phyloP scores from a whole-genome alignment of 1,140 invertebrate species.

The Cydia amplana region DNA sequence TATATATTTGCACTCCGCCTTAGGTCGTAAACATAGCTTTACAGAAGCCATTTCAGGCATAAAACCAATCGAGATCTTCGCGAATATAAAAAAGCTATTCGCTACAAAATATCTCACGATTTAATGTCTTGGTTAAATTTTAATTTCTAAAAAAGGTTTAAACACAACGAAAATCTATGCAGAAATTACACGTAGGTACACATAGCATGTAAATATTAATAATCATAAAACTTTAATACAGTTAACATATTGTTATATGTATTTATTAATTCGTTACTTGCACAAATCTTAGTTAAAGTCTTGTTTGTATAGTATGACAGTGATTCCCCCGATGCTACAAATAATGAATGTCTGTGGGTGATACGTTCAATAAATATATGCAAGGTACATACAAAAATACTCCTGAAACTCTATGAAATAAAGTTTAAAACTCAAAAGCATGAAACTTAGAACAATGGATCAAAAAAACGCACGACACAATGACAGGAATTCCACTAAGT shows the following conservation, averaged over 20 bases:
- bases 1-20: constrained; percentile 45
- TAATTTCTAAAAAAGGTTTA: constrained; percentile 1
- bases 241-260: too few relatives aligned
- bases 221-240: too few relatives aligned
- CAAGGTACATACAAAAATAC: neutral
- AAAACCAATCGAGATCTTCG: constrained; percentile 29
- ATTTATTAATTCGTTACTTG: too few relatives aligned
- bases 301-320: too few relatives aligned
- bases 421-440: neutral
- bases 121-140: constrained; percentile 17
- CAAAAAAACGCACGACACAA: neutral
- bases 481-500: constrained; percentile 10
- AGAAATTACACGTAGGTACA: too few relatives aligned
- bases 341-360: too few relatives aligned
- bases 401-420: neutral
- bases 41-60: constrained; percentile 24
- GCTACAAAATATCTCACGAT: constrained; percentile 20
- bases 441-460: neutral
- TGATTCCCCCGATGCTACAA: too few relatives aligned
- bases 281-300: too few relatives aligned
- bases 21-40: constrained; percentile 47
- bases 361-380: neutral
- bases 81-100: constrained; percentile 30
- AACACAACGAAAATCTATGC: neutral
- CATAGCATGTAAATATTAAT: too few relatives aligned